Evolutionary conservation across 2,888 invertebrate genomes (phyloP), one percentile per base, ranked within the genome.

Genomic region (Parochlus steinenii): DNA sequence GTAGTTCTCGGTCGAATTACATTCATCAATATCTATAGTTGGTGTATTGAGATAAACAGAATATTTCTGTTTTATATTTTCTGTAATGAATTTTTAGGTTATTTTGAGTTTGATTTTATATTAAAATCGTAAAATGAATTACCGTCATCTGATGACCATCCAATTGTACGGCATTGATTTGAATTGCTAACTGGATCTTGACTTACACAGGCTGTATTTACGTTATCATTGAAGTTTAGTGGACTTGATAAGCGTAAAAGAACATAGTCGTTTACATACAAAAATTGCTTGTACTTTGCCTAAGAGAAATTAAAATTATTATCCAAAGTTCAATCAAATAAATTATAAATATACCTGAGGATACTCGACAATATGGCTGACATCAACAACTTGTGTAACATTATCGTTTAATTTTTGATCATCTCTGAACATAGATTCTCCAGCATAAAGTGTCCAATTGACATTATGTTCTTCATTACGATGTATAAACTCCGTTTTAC

Each of bases 1-100:
- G 45, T 69, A 73, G 49, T 71, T 67, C 44, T 63, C 64, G 8
- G 68, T 67, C 6, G 69, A 66, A 48, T 74, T 74, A 45, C 73
- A 74, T 43, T 64, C 63, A 7, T 57, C 52, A 12, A 56, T 52
- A 40, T 65, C 63, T 28, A 68, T 61, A 17, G 63, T 59, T 20
- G 69, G 67, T 31, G 67, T 59, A 15, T 65, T 65, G 41, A 69
- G 47, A 47, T 67, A 66, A 44, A 64, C 58, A 6, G 65, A 52
- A 46, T 64, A 7, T 30, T 5, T 12, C 10, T 12, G 19, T 30
- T 30, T 16, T 30, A 33, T 24, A 16, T 37, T 31, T 22, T n/a
- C n/a, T n/a, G n/a, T 30, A 4, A 40, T 23, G 20, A 12, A 22
- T 18, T 8, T 36, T 7, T 17, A 16, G 10, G 35, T 28, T 23